Base-by-base conservation (phyloP, 2,797 vertebrate species). In the Botia kubotai region DNA sequence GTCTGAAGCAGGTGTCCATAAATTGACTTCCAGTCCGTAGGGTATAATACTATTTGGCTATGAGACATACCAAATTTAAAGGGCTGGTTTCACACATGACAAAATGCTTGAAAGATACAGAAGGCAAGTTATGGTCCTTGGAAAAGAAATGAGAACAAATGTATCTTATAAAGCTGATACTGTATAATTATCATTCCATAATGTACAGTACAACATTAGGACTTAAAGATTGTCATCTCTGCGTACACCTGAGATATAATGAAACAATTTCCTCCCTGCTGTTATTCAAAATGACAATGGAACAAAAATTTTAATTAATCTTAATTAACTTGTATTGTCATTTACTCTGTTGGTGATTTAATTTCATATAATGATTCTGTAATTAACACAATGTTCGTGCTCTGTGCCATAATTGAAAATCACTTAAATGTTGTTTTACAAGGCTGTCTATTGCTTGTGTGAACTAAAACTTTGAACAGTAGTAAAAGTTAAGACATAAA, bases 21-120 rank as follows among this genome's bases (percentile, higher is more conserved):
- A 53, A 79, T 23, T 79, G n/a, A 78, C 57, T 77, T 65, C 55
- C 21, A 46, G 52, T 63, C 67, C 71, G 26, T 23, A 52, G 67
- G 68, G 68, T 79, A 36, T 52, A 26, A 65, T 79, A 77, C n/a
- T n/a, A n/a, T n/a, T 16, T 33, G 26, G 26, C 14, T 1, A 62
- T 50, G 60, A 75, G 43, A 75, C 26, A 48, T 21, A 46, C 21
- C 16, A 26, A 39, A 19, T 52, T 43, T 46, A 58, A n/a, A 46
- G 13, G 12, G 16, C 39, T 71, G 26, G 23, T 62, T 71, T 71
- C 33, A 70, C 43, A 29, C 19, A n/a, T 3, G 26, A 16, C 14
- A 52, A 52, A 65, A 39, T 19, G 36, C n/a, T 58, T 6, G 11
- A 4, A 63, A 26, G 68, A 72, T 65, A 65, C 23, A 48, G 17